Percentiles rank a stretch among this genome's conserved stretches.
phyloP scores from a whole-genome alignment of 1,140 invertebrate species.

The Pinna nobilis region DNA sequence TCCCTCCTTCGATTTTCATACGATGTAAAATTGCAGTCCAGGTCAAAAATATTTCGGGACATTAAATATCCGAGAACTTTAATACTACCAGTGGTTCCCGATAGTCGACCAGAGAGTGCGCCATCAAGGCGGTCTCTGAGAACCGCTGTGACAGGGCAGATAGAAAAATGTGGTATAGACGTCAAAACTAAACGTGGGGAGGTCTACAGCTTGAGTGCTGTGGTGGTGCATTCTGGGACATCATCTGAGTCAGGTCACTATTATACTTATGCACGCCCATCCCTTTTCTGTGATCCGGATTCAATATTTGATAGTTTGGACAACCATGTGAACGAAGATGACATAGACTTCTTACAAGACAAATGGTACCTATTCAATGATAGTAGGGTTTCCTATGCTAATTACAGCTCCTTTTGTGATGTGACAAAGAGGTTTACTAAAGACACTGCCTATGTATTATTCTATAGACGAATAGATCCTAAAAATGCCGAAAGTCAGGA shows the following conservation, averaged over 20 bases:
- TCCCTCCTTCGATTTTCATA: conserved; percentile 89
- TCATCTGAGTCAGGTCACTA: conserved; percentile 91
- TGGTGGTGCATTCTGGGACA: conserved; percentile 88
- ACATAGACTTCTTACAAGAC: conserved; percentile 69
- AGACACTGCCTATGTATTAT: conserved; percentile 89
- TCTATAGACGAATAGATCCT: conserved; percentile 78
- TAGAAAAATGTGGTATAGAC: conserved; percentile 57
- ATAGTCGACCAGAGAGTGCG: conserved; percentile 7
- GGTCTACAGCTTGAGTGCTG: conserved; percentile 84
- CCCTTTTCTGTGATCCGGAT: conserved; percentile 51
- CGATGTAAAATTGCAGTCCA: conserved; percentile 81
- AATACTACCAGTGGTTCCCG: conserved; percentile 56
- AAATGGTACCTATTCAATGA: conserved; percentile 91
- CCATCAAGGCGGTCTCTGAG: conserved; percentile 65
- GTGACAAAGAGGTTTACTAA: conserved; percentile 78
- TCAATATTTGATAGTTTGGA: conserved; percentile 43
- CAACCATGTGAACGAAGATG: conserved; percentile 45
- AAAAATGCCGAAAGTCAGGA: conserved; percentile 37
- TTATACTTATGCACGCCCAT: conserved; percentile 84
- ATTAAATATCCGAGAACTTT: conserved; percentile 72
- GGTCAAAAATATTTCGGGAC: conserved; percentile 80
- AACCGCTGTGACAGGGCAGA: conserved; percentile 32
- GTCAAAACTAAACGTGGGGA: conserved; percentile 65
- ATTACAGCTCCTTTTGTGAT: conserved; percentile 80
- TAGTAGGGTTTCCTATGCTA: conserved; percentile 80